Conservation (phyloP, 2,888 invertebrate genomes). For the Nephrotoma guestfalica region DNA sequence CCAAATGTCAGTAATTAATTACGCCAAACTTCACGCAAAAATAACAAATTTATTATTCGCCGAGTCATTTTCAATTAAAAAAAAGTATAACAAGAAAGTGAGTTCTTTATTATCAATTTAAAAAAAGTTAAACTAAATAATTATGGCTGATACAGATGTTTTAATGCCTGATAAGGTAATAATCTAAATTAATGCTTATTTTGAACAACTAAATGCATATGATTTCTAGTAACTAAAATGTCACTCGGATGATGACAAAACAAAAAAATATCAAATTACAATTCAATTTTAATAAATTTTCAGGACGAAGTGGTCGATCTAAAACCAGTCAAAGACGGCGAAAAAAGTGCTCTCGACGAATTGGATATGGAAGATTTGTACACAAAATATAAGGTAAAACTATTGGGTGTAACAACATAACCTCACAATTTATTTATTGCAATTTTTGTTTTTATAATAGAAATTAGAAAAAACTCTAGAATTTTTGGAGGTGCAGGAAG, state of each 20-base stretch:
- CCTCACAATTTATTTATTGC: conserved; percentile 5
- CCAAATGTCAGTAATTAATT: background rate
- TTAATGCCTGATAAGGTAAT: conserved; percentile 65
- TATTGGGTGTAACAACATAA: conserved; percentile 1
- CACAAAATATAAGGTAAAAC: conserved; percentile 78
- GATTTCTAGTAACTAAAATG: background rate
- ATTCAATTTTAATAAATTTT: conserved; percentile 11
- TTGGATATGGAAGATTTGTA: conserved; percentile 85
- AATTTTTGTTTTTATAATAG: conserved; percentile 30
- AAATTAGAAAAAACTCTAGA: conserved; percentile 93
- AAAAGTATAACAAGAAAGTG: background rate
- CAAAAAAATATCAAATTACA: background rate
- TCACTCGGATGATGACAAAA: background rate
- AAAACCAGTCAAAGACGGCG: conserved; percentile 51
- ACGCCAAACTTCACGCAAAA: background rate
- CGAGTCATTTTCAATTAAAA: background rate
- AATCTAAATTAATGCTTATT: conserved; percentile 11
- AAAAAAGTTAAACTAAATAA: background rate
- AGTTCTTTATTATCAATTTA: background rate
- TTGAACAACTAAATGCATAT: background rate
- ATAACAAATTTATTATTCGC: background rate
- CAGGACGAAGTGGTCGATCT: conserved; percentile 53
- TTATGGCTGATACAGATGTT: conserved; percentile 74
- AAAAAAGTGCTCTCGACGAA: conserved; percentile 57
- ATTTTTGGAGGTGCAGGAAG: conserved; percentile 96